Conservation (phyloP, 2,113 vertebrate genomes). For the Hemiscyllium ocellatum region DNA sequence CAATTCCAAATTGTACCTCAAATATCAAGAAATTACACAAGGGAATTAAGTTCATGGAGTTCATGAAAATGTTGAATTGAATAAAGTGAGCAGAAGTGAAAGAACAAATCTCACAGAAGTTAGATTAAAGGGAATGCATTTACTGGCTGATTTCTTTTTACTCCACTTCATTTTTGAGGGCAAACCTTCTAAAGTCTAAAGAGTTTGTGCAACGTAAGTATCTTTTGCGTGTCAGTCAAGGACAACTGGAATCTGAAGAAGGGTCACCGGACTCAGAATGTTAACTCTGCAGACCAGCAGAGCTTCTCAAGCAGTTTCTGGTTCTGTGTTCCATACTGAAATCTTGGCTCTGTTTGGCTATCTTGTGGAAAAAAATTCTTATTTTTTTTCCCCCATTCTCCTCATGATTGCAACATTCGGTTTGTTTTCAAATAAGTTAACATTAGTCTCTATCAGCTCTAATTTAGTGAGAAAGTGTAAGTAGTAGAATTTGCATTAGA, state of each 20-base stretch:
- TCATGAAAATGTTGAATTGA: constrained; percentile 9
- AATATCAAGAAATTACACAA: background rate
- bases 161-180: background rate
- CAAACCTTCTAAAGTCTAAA: background rate
- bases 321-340: too few relatives aligned
- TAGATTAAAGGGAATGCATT: background rate
- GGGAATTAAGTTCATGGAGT: constrained; percentile 18
- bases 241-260: background rate
- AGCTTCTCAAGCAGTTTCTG: too few relatives aligned
- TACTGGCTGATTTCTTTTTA: background rate
- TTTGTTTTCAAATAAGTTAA: background rate
- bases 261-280: too few relatives aligned
- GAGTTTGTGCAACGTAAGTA: background rate
- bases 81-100: background rate
- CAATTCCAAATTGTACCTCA: constrained; percentile 18
- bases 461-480: background rate
- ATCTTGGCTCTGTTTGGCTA: background rate
- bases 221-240: background rate
- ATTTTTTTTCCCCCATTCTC: background rate
- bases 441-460: background rate
- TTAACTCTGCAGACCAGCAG: too few relatives aligned
- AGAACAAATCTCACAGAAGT: constrained; percentile 7
- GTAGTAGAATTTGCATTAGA: background rate
- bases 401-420: background rate
- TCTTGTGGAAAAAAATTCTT: background rate